Conservation (phyloP, 2,113 vertebrate species). For the Alexandromys fortis region DNA sequence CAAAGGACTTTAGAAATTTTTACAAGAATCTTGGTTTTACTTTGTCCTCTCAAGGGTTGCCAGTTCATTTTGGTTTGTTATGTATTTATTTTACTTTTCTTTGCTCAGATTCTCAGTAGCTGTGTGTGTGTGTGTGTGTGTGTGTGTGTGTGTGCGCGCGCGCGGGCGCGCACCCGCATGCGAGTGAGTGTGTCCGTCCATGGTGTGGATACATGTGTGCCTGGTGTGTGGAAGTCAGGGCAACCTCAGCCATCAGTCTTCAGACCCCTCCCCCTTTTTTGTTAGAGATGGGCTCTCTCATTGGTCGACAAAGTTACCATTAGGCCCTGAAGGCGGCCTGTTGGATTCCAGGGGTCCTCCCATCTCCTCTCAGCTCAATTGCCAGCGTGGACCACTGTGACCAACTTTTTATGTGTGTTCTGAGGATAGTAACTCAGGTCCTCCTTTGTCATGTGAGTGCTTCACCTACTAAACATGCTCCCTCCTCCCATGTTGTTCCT, state of each 20-base stretch:
- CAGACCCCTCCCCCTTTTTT: background rate
- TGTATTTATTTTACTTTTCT: conserved; percentile 17
- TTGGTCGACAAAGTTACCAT: background rate
- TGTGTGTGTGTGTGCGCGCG: background rate
- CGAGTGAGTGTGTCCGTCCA: too few species aligned
- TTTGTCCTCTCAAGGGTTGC: background rate
- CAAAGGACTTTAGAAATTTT: background rate
- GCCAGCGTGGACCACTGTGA: background rate
- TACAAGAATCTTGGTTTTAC: background rate
- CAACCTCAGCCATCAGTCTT: background rate
- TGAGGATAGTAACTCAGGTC: background rate
- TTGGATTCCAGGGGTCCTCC: background rate
- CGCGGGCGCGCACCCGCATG: too few species aligned
- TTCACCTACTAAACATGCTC: background rate
- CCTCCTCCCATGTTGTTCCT: background rate
- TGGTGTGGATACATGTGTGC: background rate
- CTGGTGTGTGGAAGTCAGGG: background rate
- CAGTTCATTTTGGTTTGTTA: background rate
- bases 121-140: background rate
- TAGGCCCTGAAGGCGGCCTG: background rate
- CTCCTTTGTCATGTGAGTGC: background rate
- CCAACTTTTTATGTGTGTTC: background rate
- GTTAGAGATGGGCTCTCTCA: background rate
- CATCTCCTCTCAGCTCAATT: background rate
- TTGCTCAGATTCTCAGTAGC: background rate